Percentiles rank a stretch among this genome's conserved stretches.
phyloP scores from a whole-genome alignment of 2,888 invertebrate genomes.

The Blera fallax region DNA sequence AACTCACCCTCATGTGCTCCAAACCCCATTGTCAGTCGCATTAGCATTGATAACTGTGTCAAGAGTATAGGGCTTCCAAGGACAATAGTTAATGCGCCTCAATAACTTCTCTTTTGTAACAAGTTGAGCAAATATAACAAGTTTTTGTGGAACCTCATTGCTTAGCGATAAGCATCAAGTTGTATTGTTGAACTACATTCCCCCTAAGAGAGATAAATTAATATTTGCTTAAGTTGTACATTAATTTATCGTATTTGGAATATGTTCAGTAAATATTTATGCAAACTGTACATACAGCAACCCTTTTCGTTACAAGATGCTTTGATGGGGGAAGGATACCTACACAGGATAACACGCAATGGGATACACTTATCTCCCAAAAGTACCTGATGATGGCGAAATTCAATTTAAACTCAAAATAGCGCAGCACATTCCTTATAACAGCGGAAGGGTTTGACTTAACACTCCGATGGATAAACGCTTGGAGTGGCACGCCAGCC shows the following conservation, averaged over 20 bases:
- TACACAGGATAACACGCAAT: not conserved
- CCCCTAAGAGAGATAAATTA: not conserved
- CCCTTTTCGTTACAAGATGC: not conserved
- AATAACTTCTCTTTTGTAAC: slow-evolving; percentile 1
- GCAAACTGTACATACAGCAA: not conserved
- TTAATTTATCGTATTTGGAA: not conserved
- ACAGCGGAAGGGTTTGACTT: too few species aligned
- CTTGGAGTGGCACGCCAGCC: not conserved
- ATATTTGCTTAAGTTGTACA: not conserved
- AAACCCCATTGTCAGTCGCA: not conserved
- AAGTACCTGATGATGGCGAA: not conserved
- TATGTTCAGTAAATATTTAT: not conserved
- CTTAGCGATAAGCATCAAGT: not conserved
- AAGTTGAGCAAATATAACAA: slow-evolving; percentile 4
- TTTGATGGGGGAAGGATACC: not conserved
- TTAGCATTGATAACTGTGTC: not conserved
- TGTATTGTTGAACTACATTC: not conserved
- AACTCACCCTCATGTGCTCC: not conserved
- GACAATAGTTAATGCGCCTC: not conserved
- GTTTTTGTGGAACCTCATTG: not conserved
- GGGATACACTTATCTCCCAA: not conserved
- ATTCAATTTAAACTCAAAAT: not conserved
- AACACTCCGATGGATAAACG: not conserved
- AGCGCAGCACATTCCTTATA: not conserved
- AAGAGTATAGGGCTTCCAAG: not conserved